Percentiles rank a stretch among this genome's conserved stretches.
Evolutionary conservation across 2,888 invertebrate genomes (phyloP).

Genomic region (Ophion obscuratus): DNA sequence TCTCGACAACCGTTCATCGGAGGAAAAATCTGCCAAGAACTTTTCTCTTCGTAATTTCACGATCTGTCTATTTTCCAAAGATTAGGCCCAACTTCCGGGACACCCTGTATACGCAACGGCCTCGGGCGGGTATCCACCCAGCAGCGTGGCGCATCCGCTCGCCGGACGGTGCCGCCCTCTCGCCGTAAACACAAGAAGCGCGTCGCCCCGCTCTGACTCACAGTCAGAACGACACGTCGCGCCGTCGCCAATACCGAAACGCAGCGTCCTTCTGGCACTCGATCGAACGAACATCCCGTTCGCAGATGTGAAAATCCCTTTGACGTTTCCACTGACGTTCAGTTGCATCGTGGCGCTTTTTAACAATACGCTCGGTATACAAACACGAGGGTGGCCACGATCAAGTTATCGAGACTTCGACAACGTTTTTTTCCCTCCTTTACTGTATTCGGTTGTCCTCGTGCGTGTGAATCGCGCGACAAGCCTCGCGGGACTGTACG

Average conservation of each 20-base stretch:
- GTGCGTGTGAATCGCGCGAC: neutral
- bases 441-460: neutral
- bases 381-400: slow-evolving; percentile 3
- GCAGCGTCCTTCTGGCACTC: slow-evolving; percentile 1
- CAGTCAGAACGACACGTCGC: neutral
- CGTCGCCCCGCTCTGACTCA: neutral
- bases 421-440: neutral
- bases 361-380: slow-evolving; percentile 8
- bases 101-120: neutral
- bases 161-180: slow-evolving; percentile 39
- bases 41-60: too few species aligned
- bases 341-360: slow-evolving; percentile 31
- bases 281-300: neutral
- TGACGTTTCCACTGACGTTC: slow-evolving; percentile 41
- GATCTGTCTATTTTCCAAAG: neutral
- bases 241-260: neutral
- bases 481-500: neutral
- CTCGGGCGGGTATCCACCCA: neutral
- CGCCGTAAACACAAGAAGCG: slow-evolving; percentile 23
- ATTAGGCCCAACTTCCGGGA: neutral
- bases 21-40: too few species aligned
- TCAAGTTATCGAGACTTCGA: neutral
- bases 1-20: too few species aligned
- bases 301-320: slow-evolving; percentile 9
- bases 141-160: slow-evolving; percentile 3